phyloP scores from a whole-genome alignment of 2,888 invertebrate genomes.

The Papilio elwesi region DNA sequence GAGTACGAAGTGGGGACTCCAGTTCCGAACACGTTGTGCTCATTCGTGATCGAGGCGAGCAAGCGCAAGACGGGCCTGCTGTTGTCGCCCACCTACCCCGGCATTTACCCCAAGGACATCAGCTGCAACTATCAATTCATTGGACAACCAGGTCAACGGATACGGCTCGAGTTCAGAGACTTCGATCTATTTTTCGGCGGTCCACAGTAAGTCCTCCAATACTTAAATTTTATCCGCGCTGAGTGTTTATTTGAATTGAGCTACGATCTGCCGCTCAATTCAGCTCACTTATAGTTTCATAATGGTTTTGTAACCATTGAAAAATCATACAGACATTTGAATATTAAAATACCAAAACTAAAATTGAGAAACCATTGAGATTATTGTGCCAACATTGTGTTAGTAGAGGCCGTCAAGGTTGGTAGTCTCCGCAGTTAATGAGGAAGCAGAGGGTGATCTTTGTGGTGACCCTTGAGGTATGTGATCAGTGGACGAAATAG shows the following conservation, averaged over 20 bases:
- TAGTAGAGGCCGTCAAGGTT: no score
- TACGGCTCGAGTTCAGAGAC: slow-evolving; percentile 97
- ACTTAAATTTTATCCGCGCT: neutral
- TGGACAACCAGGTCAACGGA: slow-evolving; percentile 94
- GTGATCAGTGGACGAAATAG: no score
- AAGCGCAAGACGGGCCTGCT: slow-evolving; percentile 92
- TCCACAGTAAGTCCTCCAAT: slow-evolving; percentile 92
- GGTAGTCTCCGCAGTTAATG: no score
- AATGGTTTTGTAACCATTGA: no score
- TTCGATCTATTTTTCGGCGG: slow-evolving; percentile 99
- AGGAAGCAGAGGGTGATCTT: no score
- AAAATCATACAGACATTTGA: no score
- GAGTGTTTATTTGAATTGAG: neutral
- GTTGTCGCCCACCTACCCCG: slow-evolving; percentile 99
- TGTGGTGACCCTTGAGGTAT: no score
- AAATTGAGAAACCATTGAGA: no score
- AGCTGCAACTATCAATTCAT: slow-evolving; percentile 96
- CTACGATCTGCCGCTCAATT: no score
- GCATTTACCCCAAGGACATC: slow-evolving; percentile 98
- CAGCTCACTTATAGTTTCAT: no score
- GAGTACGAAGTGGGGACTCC: slow-evolving; percentile 97
- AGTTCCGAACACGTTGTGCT: slow-evolving; percentile 93
- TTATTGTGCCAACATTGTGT: no score
- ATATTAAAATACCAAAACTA: no score
- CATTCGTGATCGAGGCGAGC: slow-evolving; percentile 92